phyloP scores from a whole-genome alignment of 2,113 vertebrate genomes.

The Dinomys branickii region DNA sequence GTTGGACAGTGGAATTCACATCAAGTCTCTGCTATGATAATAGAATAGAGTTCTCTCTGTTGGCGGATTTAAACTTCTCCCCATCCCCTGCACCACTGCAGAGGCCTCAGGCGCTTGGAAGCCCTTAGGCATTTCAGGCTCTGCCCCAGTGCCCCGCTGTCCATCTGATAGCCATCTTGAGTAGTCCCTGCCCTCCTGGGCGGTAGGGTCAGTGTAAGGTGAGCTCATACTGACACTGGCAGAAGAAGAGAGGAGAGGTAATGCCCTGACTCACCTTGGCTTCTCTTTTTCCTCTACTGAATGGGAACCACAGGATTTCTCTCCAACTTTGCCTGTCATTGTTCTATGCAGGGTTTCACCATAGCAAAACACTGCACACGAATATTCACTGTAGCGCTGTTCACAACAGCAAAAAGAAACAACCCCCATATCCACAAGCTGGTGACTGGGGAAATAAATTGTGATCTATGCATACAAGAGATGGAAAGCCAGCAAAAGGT shows the following conservation, averaged over 20 bases:
- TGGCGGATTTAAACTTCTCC: background rate
- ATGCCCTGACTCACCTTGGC: background rate
- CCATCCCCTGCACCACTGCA: accelerated
- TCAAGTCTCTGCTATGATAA: background rate
- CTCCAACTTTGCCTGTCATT: background rate
- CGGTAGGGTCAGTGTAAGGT: background rate
- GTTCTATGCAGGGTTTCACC: too few relatives aligned
- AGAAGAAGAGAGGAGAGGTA: too few relatives aligned
- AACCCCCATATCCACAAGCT: too few relatives aligned
- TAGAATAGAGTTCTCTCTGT: background rate
- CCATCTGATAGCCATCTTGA: background rate
- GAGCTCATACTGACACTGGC: background rate
- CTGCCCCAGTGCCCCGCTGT: background rate
- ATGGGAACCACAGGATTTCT: background rate
- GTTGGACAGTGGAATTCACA: background rate
- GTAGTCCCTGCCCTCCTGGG: background rate
- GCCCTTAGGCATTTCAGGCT: background rate
- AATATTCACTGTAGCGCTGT: background rate
- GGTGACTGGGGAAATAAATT: background rate
- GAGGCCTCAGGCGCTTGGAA: background rate
- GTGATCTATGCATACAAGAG: too few relatives aligned
- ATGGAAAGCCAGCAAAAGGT: background rate
- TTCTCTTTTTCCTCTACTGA: too few relatives aligned
- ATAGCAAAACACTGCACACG: accelerated
- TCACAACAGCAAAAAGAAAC: background rate